Conservation (phyloP, 2,113 vertebrate species). For the Alosa alosa region DNA sequence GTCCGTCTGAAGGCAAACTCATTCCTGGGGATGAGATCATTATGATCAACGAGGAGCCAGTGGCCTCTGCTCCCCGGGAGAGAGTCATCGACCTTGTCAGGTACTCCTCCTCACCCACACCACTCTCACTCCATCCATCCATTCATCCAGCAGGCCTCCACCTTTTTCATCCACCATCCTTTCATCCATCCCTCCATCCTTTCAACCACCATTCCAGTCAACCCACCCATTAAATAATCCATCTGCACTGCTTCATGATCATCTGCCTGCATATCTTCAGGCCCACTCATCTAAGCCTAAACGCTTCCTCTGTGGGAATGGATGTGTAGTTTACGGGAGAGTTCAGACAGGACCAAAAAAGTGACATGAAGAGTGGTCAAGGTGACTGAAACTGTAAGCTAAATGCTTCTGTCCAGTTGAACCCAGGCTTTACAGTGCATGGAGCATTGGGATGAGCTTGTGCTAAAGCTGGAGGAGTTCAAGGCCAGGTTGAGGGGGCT, state of each 20-base stretch:
- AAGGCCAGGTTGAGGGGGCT: slow-evolving; percentile 5
- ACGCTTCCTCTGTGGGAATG: not conserved
- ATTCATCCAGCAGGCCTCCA: not conserved
- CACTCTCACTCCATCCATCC: not conserved
- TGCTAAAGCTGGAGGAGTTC: not conserved
- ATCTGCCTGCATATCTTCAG: not conserved
- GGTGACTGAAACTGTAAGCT: not conserved
- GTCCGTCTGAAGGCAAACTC: slow-evolving; percentile 93
- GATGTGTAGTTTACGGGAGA: not conserved
- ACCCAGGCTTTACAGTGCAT: not conserved
- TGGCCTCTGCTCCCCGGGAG: slow-evolving; percentile 90
- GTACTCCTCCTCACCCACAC: slow-evolving; percentile 59
- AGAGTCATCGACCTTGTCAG: slow-evolving; percentile 98
- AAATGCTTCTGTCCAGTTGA: not conserved
- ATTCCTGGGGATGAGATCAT: slow-evolving; percentile 96
- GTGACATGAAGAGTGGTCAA: not conserved
- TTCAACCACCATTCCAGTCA: not conserved
- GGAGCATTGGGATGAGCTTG: not conserved
- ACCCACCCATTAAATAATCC: not conserved
- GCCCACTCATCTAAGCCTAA: not conserved
- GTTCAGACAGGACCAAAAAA: not conserved
- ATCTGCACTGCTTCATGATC: not conserved
- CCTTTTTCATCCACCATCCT: not conserved
- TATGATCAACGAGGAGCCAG: slow-evolving; percentile 94
- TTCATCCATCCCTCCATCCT: not conserved